phyloP scores from a whole-genome alignment of 2,113 vertebrate species.

The Hemicordylus capensis region DNA sequence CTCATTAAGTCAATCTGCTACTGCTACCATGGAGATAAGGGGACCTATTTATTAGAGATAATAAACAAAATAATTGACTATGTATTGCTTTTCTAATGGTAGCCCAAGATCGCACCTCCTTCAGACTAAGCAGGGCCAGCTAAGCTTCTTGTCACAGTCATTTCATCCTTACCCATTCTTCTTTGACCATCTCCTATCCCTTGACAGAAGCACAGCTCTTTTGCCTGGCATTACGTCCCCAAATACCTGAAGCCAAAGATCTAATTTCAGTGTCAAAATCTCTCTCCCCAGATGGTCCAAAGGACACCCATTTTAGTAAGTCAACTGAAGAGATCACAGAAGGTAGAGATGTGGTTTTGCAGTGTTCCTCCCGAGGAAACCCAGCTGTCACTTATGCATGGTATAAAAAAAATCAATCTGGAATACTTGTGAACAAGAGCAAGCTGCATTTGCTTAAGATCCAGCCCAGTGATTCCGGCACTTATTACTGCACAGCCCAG shows the following conservation, averaged over 20 bases:
- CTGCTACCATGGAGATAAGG: too few relatives aligned
- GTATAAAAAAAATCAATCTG: background rate
- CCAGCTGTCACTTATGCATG: background rate
- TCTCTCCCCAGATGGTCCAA: background rate
- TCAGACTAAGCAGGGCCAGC: too few relatives aligned
- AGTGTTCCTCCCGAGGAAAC: background rate
- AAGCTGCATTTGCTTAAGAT: background rate
- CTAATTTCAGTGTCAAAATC: background rate
- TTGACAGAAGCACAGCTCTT: background rate
- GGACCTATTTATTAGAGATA: too few relatives aligned
- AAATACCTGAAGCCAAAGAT: background rate
- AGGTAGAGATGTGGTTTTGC: background rate
- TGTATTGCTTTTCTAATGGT: background rate
- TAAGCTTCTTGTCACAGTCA: too few relatives aligned
- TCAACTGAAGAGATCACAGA: background rate
- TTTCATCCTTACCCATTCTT: background rate
- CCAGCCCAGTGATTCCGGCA: background rate
- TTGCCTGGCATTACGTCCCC: too few relatives aligned
- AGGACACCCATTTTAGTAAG: background rate
- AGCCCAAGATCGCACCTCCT: background rate
- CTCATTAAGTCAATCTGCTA: too few relatives aligned
- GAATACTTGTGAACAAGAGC: accelerated
- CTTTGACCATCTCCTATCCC: background rate
- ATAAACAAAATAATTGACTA: background rate
- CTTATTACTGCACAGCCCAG: background rate